Percentiles rank a stretch among this genome's conserved stretches.
phyloP scores from a whole-genome alignment of 2,888 invertebrate genomes.

The Tridacna crocea region DNA sequence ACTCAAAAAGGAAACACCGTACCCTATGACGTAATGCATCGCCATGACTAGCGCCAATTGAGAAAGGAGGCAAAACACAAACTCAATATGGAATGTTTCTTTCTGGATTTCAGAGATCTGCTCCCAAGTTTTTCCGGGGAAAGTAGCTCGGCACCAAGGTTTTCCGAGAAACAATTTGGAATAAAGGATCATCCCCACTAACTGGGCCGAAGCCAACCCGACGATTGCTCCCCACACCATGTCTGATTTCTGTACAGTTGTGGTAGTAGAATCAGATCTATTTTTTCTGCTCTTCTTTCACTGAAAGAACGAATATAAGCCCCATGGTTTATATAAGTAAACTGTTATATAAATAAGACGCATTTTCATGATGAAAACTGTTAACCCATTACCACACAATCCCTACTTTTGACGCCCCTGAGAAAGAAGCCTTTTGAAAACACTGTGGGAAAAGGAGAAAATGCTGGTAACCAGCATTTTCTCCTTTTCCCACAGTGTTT shows the following conservation, averaged over 20 bases:
- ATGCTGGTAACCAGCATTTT: background rate
- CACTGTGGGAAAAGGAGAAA: conserved; percentile 7
- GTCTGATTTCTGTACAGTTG: background rate
- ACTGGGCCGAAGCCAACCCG: conserved; percentile 59
- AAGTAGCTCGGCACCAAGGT: conserved; percentile 66
- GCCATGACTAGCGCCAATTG: conserved; percentile 60
- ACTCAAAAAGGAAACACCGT: no score
- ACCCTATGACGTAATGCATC: conserved; percentile 67
- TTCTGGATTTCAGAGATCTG: conserved; percentile 55
- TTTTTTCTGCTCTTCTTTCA: background rate
- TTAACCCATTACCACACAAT: no score
- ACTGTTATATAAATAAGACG: background rate
- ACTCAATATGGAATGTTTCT: conserved; percentile 52
- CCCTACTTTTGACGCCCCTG: no score
- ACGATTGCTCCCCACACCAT: conserved; percentile 70
- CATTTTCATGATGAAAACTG: background rate
- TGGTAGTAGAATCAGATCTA: background rate
- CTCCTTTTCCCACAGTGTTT: no score
- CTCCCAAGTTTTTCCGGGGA: conserved; percentile 63
- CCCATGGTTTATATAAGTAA: background rate
- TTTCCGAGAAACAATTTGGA: conserved; percentile 63
- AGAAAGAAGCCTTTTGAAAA: no score
- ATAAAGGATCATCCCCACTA: conserved; percentile 68
- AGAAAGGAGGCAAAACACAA: conserved; percentile 58
- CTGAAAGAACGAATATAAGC: background rate